These are phyloP conservation scores for Idris sp. DNA, from an alignment of 1,140 invertebrate species.

Conservation along the genomic window DNA sequence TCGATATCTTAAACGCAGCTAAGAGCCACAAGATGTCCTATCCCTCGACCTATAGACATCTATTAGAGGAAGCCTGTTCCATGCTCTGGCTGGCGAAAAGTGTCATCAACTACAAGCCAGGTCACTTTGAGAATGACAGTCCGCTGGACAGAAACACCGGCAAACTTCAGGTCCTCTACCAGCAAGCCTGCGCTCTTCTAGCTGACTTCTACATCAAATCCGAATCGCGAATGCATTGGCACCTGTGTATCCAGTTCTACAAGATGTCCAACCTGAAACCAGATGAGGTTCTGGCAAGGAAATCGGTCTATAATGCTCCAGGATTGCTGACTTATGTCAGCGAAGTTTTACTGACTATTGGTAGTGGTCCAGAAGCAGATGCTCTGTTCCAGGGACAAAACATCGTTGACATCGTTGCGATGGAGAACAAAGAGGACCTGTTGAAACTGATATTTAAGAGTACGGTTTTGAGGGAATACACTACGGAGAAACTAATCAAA, in stretches of 20 bases:
- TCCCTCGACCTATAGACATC: conserved; percentile 82
- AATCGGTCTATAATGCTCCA: conserved; percentile 70
- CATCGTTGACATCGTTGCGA: conserved; percentile 77
- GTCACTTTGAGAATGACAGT: conserved; percentile 6
- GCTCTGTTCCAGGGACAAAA: conserved; percentile 76
- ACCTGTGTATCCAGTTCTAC: conserved; percentile 81
- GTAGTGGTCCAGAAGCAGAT: conserved; percentile 75
- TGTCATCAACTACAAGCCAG: conserved; percentile 36
- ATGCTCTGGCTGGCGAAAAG: conserved; percentile 79
- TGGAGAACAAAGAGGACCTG: conserved; percentile 75
- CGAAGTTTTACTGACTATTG: conserved; percentile 74
- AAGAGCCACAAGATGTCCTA: conserved; percentile 81
- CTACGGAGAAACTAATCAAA: conserved; percentile 80
- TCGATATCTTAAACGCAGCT: conserved; percentile 83
- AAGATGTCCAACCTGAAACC: conserved; percentile 79
- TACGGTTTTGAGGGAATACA: conserved; percentile 79
- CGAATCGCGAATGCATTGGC: conserved; percentile 79
- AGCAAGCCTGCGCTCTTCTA: conserved; percentile 81
- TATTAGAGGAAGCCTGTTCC: conserved; percentile 83
- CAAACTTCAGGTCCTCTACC: conserved; percentile 79
- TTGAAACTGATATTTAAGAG: conserved; percentile 79
- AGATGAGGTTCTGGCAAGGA: conserved; percentile 76
- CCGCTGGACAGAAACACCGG: conserved; percentile 6
- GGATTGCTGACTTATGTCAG: conserved; percentile 80
- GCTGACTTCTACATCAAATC: conserved; percentile 83